A percentile compares a stretch with the other conserved stretches of the same genome.
Conservation (phyloP, 2,113 vertebrate genomes). For the Galbula dea region DNA sequence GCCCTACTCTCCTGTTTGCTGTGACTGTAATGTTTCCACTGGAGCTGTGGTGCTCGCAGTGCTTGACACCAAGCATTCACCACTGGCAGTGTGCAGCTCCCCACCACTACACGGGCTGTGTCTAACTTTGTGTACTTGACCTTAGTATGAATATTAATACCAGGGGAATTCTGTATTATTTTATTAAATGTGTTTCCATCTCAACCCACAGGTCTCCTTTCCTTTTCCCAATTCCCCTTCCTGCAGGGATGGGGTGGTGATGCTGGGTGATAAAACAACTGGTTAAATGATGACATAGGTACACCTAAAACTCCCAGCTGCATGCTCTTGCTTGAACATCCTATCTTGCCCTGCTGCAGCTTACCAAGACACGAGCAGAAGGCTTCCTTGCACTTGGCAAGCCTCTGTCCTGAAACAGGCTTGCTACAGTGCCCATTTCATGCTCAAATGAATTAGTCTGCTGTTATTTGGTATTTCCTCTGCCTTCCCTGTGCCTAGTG, state of each 20-base stretch:
- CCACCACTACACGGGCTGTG: not conserved
- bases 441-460: not conserved
- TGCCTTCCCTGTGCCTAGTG: not conserved
- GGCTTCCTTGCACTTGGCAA: not conserved
- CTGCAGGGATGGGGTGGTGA: too few relatives aligned
- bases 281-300: not conserved
- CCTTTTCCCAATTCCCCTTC: not conserved
- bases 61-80: not conserved
- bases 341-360: not conserved
- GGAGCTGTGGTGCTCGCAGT: not conserved
- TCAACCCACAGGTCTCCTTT: not conserved
- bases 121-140: not conserved
- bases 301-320: not conserved
- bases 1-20: too few relatives aligned
- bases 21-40: not conserved
- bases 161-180: not conserved
- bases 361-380: not conserved
- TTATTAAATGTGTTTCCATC: not conserved
- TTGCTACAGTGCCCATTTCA: not conserved
- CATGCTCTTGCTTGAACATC: accelerated
- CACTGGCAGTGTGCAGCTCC: not conserved
- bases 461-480: not conserved
- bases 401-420: not conserved
- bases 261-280: not conserved
- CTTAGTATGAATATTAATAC: not conserved